Evolutionary conservation across 2,888 invertebrate species (phyloP).

Genomic region (Yponomeuta cagnagella): DNA sequence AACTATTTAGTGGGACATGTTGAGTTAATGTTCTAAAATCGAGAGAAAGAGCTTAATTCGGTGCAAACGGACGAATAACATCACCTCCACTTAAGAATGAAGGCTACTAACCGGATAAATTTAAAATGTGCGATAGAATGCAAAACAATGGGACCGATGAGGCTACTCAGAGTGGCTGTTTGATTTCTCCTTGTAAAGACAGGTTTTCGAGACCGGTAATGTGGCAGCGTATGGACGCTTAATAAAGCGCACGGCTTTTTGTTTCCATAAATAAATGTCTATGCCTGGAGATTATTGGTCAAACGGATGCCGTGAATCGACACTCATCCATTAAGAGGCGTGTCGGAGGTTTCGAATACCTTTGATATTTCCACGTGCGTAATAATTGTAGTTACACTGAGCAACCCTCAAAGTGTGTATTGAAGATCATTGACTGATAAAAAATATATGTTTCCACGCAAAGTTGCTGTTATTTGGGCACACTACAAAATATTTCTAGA

Average conservation of each 20-base stretch:
- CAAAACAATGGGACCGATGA: slow-evolving; percentile 2
- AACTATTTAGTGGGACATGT: background rate
- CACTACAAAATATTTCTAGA: too few relatives aligned
- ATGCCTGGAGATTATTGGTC: background rate
- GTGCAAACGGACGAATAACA: background rate
- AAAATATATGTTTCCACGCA: too few relatives aligned
- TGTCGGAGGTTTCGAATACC: background rate
- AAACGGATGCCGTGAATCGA: slow-evolving; percentile 2
- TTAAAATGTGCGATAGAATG: background rate
- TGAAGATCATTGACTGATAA: too few relatives aligned
- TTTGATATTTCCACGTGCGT: background rate
- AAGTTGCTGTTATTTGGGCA: too few relatives aligned
- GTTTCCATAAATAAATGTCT: slow-evolving; percentile 55
- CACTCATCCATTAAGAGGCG: background rate
- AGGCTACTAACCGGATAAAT: background rate
- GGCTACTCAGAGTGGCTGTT: slow-evolving; percentile 23
- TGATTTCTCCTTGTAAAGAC: slow-evolving; percentile 47
- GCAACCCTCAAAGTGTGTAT: too few relatives aligned
- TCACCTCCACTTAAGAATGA: background rate
- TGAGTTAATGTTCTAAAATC: background rate
- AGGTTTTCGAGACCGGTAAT: slow-evolving; percentile 32
- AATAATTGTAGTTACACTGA: background rate
- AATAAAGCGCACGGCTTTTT: slow-evolving; percentile 71
- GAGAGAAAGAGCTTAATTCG: background rate
- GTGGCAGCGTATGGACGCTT: slow-evolving; percentile 30